Percentiles rank a stretch among this genome's conserved stretches.
These are phyloP conservation scores for Dolichoris vasculosae DNA, from an alignment of 1,140 invertebrate genomes.

Conservation along the genomic window DNA sequence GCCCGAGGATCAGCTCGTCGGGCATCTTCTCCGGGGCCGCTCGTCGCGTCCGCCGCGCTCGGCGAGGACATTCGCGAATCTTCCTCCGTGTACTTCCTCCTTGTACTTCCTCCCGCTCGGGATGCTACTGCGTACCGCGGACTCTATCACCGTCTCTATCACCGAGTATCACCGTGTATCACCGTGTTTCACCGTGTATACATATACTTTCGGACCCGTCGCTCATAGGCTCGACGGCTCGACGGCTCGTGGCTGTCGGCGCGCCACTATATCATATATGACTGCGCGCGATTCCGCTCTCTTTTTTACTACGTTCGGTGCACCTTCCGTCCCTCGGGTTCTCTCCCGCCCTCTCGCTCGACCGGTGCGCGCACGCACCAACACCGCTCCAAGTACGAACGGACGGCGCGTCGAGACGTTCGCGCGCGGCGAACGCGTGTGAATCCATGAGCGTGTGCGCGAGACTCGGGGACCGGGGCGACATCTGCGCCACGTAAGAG, in stretches of 20 bases:
- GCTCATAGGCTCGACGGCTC: constrained; percentile 23
- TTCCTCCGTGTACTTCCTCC: not conserved
- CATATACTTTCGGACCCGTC: not conserved
- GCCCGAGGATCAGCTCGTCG: not conserved
- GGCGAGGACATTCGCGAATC: not conserved
- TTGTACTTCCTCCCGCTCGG: not conserved
- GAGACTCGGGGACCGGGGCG: not conserved
- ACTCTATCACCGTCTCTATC: not conserved
- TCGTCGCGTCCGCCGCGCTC: not conserved
- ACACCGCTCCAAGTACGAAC: not conserved
- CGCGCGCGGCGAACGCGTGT: not conserved
- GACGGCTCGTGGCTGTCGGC: too few relatives aligned
- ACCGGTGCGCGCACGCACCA: not conserved
- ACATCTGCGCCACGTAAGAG: not conserved
- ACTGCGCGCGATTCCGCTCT: constrained; percentile 23
- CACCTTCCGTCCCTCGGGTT: not conserved
- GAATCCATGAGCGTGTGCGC: not conserved
- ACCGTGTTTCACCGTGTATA: not conserved
- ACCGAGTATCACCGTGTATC: not conserved
- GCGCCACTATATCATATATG: constrained; percentile 26
- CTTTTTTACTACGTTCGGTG: constrained; percentile 15
- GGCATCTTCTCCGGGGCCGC: not conserved
- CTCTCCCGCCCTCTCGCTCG: not conserved
- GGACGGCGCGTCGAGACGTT: not conserved
- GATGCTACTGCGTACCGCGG: not conserved